These are phyloP conservation scores for Macrobrachium rosenbergii DNA, from an alignment of 1,140 invertebrate species.

Conservation along the genomic window DNA sequence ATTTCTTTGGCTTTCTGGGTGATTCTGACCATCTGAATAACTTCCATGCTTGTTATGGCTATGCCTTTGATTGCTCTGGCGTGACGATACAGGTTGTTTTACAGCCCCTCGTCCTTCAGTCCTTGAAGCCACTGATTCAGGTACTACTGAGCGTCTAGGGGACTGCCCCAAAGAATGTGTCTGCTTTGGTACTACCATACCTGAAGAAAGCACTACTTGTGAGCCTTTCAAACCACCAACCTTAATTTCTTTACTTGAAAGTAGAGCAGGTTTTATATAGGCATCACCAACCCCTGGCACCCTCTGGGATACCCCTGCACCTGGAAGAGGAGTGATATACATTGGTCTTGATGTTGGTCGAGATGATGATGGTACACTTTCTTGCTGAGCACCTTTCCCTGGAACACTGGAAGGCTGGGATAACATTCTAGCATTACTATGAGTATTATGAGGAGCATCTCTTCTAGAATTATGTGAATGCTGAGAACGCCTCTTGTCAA, in stretches of 20 bases:
- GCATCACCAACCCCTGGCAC: conserved; percentile 47
- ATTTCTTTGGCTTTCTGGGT: not conserved
- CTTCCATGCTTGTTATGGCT: not conserved
- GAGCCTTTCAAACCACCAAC: conserved; percentile 24
- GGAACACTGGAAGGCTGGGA: too few species aligned
- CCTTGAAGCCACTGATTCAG: not conserved
- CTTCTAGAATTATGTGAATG: not conserved
- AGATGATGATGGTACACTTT: too few species aligned
- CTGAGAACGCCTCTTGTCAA: too few species aligned
- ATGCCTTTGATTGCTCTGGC: not conserved
- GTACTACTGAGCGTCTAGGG: not conserved
- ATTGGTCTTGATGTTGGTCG: not conserved
- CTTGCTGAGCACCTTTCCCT: too few species aligned
- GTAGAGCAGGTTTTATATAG: conserved; percentile 40
- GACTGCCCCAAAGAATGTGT: not conserved
- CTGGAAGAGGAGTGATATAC: conserved; percentile 51
- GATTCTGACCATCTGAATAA: conserved; percentile 5
- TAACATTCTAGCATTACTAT: not conserved
- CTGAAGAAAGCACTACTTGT: conserved; percentile 28
- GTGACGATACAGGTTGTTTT: not conserved
- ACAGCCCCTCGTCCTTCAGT: not conserved
- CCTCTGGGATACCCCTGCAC: conserved; percentile 26
- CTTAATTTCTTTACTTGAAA: conserved; percentile 10
- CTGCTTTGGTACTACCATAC: conserved; percentile 11
- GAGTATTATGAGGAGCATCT: not conserved